Evolutionary conservation across 1,140 invertebrate species (phyloP), one percentile per base, ranked within the genome.

Genomic region (Drosophila bipectinata): DNA sequence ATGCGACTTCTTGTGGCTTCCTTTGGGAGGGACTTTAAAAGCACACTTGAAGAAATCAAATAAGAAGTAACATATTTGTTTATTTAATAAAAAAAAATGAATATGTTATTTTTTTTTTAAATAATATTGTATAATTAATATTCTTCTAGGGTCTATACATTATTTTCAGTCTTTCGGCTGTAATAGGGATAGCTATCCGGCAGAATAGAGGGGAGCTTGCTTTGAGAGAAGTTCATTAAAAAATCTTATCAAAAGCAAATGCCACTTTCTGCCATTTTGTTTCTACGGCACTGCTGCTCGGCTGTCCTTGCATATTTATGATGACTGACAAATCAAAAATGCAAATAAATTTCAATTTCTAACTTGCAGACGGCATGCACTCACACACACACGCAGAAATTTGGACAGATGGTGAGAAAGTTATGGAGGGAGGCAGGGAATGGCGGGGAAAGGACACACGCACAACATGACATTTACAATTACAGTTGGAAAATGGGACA

Each of bases 341-440:
- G 81, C 78, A 87, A 87, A 87, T 87, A 87, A 87, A 87, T 87
- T 87, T 87, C 82, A 87, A 87, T 82, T 87, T 78, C 79, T 77
- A 87, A 77, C 82, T 85, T 60, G 49, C 59, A 82, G 73, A 63
- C 60, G 82, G 74, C 77, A 61, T 48, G 71, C 72, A 58, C 61
- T 58, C 44, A 28, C 21, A 54, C 34, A 54, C 34, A 68, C 18
- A 47, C 18, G 28, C 21, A 37, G 21, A 28, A 6, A 6, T 28
- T 28, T 28, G 26, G 26, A 28, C 26, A 28, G 26, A 28, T 28
- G 26, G 26, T 28, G 26, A 28, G 26, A 28, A 28, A 18, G 14
- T 12, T 4, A 4, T 8, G 14, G 18, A 2, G 3, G 8, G 21
- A 8, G 10, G 21, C 21, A 1, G 47, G 10, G 34, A 12, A 12